phyloP scores from a whole-genome alignment of 2,797 vertebrate genomes.

The Valencia hispanica region DNA sequence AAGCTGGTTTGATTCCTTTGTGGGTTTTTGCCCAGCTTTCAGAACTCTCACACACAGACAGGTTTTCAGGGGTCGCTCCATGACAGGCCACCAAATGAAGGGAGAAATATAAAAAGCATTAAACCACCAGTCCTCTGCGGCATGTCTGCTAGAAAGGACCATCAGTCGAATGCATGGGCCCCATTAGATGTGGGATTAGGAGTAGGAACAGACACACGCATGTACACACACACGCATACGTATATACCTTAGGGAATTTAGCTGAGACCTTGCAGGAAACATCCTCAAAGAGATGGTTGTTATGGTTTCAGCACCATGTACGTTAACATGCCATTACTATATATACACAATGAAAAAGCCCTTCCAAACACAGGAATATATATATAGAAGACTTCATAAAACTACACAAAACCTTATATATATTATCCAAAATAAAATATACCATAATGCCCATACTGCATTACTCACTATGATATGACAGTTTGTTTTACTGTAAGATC shows the following conservation, averaged over 20 bases:
- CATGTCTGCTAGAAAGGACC: slow-evolving; percentile 59
- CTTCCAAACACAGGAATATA: not conserved
- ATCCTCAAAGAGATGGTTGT: slow-evolving; percentile 29
- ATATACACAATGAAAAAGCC: not conserved
- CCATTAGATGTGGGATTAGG: slow-evolving; percentile 54
- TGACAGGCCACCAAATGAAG: slow-evolving; percentile 64
- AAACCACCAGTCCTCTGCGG: slow-evolving; percentile 53
- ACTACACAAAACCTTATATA: not conserved
- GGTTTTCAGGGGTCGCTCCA: slow-evolving; percentile 50
- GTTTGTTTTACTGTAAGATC: not conserved
- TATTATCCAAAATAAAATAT: not conserved
- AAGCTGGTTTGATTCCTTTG: slow-evolving; percentile 32
- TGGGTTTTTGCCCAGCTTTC: slow-evolving; percentile 32
- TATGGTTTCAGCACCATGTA: slow-evolving; percentile 30
- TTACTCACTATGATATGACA: not conserved
- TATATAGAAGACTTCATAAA: not conserved
- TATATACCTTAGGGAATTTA: slow-evolving; percentile 32
- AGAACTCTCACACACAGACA: slow-evolving; percentile 19
- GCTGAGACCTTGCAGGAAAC: slow-evolving; percentile 49
- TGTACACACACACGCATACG: not conserved
- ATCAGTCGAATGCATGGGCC: slow-evolving; percentile 52
- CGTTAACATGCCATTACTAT: not conserved
- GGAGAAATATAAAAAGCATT: slow-evolving; percentile 50
- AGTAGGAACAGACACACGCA: slow-evolving; percentile 16
- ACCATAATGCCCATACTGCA: not conserved